Base-by-base conservation (phyloP, 2,888 invertebrate species). In the Trichopria drosophilae region DNA sequence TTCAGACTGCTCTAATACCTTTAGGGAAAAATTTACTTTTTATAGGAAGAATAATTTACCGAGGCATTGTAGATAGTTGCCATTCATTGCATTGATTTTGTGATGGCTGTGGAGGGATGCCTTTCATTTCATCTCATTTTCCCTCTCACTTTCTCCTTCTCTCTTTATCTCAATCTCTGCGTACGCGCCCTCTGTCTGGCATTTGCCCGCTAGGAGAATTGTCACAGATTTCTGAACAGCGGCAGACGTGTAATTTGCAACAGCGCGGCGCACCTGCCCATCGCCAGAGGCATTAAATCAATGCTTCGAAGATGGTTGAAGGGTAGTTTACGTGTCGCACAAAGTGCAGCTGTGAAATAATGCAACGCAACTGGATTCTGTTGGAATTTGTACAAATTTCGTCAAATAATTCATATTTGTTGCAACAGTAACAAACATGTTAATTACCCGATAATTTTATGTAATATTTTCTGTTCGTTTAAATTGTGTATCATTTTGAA, bases 161-260 rank as follows among this genome's bases (percentile, higher is more conserved):
- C n/a, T 18, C 42, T 45, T 32, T 18, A 29, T 36, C 15, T n/a
- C n/a, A 42, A 31, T 39, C 41, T 35, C 44, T 22, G 36, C 29
- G 10, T 15, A 45, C 28, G 16, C 37, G 31, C 47, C 43, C 51
- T 29, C 19, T 49, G 47, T n/a, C n/a, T n/a, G n/a, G n/a, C n/a
- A n/a, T n/a, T n/a, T n/a, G n/a, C n/a, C n/a, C n/a, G n/a, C n/a
- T n/a, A n/a, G n/a, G n/a, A n/a, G 59, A 62, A 64, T 68, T 61
- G 62, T 61, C 57, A 57, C 58, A 59, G 58, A 62, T 62, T 61
- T 60, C 59, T 61, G 60, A 62, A 63, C 51, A 57, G 57, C 40
- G 51, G 53, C 53, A 58, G 60, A 63, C 59, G 60, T 61, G 62
- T 62, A 65, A 64, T 65, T 65, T 63, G 61, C 59, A 50, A 63